phyloP scores from a whole-genome alignment of 92 coral and sea anemone genomes.

The Bergia puertoricense region DNA sequence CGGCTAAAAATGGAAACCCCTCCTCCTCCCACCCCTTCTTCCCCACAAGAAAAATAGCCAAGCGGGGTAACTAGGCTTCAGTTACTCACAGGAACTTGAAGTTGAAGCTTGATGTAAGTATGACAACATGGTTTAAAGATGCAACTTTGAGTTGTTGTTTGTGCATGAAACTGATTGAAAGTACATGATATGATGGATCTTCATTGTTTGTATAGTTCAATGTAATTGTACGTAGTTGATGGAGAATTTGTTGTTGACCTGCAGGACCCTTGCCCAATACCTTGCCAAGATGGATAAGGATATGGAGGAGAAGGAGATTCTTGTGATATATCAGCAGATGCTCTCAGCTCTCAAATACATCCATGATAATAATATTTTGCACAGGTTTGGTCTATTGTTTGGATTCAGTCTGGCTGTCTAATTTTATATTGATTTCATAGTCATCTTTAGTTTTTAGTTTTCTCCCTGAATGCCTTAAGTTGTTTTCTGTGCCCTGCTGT shows the following conservation, averaged over 20 bases:
- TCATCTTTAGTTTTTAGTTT: not conserved
- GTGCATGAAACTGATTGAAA: not conserved
- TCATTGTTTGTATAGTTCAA: not conserved
- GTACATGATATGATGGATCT: not conserved
- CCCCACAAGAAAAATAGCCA: no score
- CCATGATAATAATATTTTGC: slow-evolving; percentile 88
- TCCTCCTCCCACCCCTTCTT: no score
- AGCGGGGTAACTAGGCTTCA: no score
- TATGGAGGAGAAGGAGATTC: slow-evolving; percentile 94
- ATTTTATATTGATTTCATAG: not conserved
- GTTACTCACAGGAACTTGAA: no score
- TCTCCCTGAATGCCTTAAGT: no score
- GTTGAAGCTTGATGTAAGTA: no score
- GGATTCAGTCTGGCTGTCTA: not conserved
- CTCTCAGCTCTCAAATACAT: slow-evolving; percentile 91
- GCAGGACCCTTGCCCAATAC: slow-evolving; percentile 91
- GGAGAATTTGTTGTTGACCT: not conserved
- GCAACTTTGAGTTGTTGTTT: no score
- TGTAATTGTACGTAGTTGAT: no score
- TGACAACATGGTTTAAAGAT: no score
- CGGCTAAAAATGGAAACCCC: no score
- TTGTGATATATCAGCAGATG: slow-evolving; percentile 90
- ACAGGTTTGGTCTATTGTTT: slow-evolving; percentile 62
- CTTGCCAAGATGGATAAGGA: slow-evolving; percentile 83
- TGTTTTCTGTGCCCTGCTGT: no score